Base-by-base conservation (phyloP, 2,888 invertebrate genomes). In the Hypomecis atomaria region DNA sequence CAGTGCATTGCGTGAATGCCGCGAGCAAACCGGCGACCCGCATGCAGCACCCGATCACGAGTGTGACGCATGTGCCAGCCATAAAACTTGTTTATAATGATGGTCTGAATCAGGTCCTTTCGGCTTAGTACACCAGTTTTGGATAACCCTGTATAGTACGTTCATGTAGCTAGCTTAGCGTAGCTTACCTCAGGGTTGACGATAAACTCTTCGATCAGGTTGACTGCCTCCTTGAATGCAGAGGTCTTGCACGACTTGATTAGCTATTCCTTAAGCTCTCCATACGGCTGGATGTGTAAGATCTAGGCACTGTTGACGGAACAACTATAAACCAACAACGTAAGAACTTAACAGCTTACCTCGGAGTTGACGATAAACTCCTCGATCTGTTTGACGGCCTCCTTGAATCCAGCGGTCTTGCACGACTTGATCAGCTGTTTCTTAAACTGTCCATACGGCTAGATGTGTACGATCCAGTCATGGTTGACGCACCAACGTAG, bases 231-330 rank as follows among this genome's bases (percentile, higher is more conserved):
- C 83, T 96, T 96, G 83, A 98, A 97, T 6, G 94, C 94, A 0
- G 94, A 90, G 0, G 96, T 94, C 88, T 97, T 97, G 86, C 95
- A 95, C 0, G 96, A 94, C 83, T 96, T 96, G 58, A 94, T 93
- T 65, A 97, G 93, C 77, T 96, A 95, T 36, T 96, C 96, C 85
- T 97, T 97, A 85, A 94, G 96, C 67, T 96, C 95, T 10, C 94
- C 94, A 85, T 98, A 98, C 0, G 96, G 96, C 85, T 96, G 97
- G 59, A 98, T 94, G 72, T 96, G 96, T 81, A 97, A 97, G 71
- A 98, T 97, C 6, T 8, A 38, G 38, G 7, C 38, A 8, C 6
- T n/a, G n/a, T n/a, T n/a, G n/a, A n/a, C n/a, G n/a, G n/a, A n/a
- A n/a, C n/a, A n/a, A n/a, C n/a, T n/a, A n/a, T n/a, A n/a, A n/a